Conservation (phyloP, 2,888 invertebrate species). For the Aporophyla lueneburgensis region DNA sequence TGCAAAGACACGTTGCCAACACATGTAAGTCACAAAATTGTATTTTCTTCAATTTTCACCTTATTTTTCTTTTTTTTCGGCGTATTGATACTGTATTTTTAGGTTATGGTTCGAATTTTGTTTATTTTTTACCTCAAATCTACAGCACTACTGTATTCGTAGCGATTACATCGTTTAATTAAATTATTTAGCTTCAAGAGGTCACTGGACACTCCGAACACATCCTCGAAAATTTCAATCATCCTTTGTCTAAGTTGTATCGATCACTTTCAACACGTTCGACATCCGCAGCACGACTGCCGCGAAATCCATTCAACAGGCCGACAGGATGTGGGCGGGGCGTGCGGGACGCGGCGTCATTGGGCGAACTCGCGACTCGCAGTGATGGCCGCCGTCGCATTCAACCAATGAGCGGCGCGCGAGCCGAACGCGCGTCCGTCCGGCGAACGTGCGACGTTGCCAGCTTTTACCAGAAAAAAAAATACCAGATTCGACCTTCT, state of each 20-base stretch:
- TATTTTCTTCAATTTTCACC: constrained; percentile 40
- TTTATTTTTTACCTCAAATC: constrained; percentile 13
- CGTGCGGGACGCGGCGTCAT: constrained; percentile 88
- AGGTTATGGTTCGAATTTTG: constrained; percentile 1
- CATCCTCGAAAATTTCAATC: constrained; percentile 64
- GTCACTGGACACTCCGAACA: constrained; percentile 68
- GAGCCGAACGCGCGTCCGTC: constrained; percentile 89
- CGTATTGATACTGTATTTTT: constrained; percentile 26
- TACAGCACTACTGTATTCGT: constrained; percentile 51
- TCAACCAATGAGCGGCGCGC: constrained; percentile 89
- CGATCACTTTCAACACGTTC: constrained; percentile 72
- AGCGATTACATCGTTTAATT: constrained; percentile 25
- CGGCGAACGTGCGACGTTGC: constrained; percentile 88
- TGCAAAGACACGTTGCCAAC: constrained; percentile 55
- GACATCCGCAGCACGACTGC: constrained; percentile 83
- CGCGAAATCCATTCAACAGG: constrained; percentile 88
- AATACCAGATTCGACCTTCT: constrained; percentile 91
- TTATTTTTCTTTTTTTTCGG: constrained; percentile 24
- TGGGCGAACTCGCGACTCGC: constrained; percentile 83
- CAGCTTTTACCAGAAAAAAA: constrained; percentile 88
- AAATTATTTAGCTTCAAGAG: constrained; percentile 57
- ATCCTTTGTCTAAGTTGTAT: constrained; percentile 62
- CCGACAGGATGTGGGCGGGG: constrained; percentile 89
- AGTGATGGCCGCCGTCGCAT: constrained; percentile 89
- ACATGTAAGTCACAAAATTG: constrained; percentile 63